Base-by-base conservation (phyloP, 2,888 invertebrate species). In the Timema podura region DNA sequence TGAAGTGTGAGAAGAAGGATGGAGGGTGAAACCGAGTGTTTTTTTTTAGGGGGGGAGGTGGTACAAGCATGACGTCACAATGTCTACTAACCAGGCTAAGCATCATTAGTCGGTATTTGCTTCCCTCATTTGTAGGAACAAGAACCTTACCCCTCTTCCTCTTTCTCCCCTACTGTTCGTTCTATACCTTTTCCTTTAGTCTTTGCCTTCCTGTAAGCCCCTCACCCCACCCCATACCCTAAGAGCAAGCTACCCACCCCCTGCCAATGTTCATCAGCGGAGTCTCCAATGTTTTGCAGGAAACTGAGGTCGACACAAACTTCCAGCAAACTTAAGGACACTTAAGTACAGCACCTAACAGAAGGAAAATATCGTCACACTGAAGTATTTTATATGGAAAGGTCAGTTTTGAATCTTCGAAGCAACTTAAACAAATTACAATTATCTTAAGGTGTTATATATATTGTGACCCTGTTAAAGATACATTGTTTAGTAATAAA, bases 101-200 rank as follows among this genome's bases (percentile, higher is more conserved):
- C 72, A 70, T 72, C 72, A 72, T 72, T 72, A 72, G 72, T 72
- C 72, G 72, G 68, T 72, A 72, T 72, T 72, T 72, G 70, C 72
- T 72, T 70, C 65, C 65, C 72, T 68, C 68, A 67, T 70, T 70
- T 68, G 69, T 49, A 66, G 57, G 68, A 61, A 70, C 72, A 72
- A 72, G 72, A 70, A 70, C 70, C 16, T 16, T 65, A 64, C 16
- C 46, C 45, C 68, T 47, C 66, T 30, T n/a, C 64, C 67, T 30
- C 49, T 61, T 61, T 54, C 65, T 6, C 51, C 5, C 68, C 54
- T 47, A 68, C 59, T 57, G 64, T 67, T 54, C 65, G 54, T 65
- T 71, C 68, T 44, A 49, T 64, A 49, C 47, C 68, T 59, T 48
- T 65, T 30, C 61, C 61, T 61, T 61, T 61, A 61, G 61, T 44